Evolutionary conservation across 2,888 invertebrate species (phyloP), one percentile per base, ranked within the genome.

Genomic region (Heliconius erato): DNA sequence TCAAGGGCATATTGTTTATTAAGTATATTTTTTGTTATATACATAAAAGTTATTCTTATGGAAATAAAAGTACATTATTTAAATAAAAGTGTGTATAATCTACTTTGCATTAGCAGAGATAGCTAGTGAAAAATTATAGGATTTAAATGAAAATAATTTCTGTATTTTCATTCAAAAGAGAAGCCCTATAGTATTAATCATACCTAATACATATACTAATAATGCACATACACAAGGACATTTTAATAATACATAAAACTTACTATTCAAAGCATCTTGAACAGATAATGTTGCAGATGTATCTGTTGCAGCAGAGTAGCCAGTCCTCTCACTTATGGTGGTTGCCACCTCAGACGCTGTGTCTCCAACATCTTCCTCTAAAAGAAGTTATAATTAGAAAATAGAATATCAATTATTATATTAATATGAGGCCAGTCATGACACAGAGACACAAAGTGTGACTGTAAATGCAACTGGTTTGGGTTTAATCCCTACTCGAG

Each of bases 201-300:
- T 49, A 49, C 16, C 16, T 54, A 23, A 54, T 19, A 23, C 54
- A 54, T 23, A 54, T 54, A 23, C 44, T 54, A 23, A 54, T 23
- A 54, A 7, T 23, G 23, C 23, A 54, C 19, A 54, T 23, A 54
- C 54, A 54, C 54, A 23, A 54, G 54, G 23, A 54, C 54, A 23
- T 23, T 32, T 74, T 69, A n/a, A 65, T 78, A 44, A 72, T n/a
- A 40, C 26, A 71, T 40, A 74, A 72, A 65, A 87, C 94, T 90
- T 89, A 96, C 96, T 95, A 88, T 96, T 96, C 81, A 96, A 90
- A 74, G 96, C 96, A 89, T 96, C 96, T 90, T 96, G 95, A 67
- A 96, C 95, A 67, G 96, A 96, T 82, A 96, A 79, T 26, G 94
- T 91, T 11, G 94, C 91, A 23, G 95, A 95, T 69, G 91, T 92